Evolutionary conservation across 2,888 invertebrate genomes (phyloP).

Genomic region (Dryococelus australis): DNA sequence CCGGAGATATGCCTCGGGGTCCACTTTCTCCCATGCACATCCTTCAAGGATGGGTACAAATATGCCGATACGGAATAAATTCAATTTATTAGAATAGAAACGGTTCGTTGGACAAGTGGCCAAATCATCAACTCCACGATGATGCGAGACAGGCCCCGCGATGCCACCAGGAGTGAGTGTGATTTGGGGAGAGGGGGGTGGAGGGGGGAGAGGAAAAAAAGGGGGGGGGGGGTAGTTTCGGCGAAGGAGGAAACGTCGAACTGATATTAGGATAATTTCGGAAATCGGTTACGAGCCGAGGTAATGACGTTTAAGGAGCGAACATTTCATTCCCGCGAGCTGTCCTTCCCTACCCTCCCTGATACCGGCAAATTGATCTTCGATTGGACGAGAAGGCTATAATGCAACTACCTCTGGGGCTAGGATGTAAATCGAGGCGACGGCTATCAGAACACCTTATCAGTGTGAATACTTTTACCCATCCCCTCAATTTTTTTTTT

Average conservation of each 20-base stretch:
- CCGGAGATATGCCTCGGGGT: too few species aligned
- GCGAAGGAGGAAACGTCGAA: neutral
- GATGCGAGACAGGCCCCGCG: neutral
- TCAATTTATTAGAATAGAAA: slow-evolving; percentile 16
- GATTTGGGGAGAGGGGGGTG: neutral
- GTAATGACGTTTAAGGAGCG: neutral
- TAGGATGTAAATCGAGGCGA: neutral
- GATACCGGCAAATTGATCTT: neutral
- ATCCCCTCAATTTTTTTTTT: neutral
- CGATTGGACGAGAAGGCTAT: neutral
- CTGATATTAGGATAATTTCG: slow-evolving; percentile 1
- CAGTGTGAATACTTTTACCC: neutral
- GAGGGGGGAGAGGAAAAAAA: neutral
- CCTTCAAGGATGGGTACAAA: neutral
- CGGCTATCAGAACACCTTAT: neutral
- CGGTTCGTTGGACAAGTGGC: slow-evolving; percentile 11
- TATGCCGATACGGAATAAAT: neutral
- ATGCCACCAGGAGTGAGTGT: too few species aligned
- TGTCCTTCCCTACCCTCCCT: neutral
- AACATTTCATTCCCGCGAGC: slow-evolving; percentile 10
- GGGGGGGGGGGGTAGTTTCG: neutral
- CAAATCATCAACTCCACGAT: neutral
- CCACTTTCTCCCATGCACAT: neutral
- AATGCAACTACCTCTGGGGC: neutral
- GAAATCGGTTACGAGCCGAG: neutral